Evolutionary conservation across 2,113 vertebrate genomes (phyloP).

Genomic region (Saccopteryx leptura): DNA sequence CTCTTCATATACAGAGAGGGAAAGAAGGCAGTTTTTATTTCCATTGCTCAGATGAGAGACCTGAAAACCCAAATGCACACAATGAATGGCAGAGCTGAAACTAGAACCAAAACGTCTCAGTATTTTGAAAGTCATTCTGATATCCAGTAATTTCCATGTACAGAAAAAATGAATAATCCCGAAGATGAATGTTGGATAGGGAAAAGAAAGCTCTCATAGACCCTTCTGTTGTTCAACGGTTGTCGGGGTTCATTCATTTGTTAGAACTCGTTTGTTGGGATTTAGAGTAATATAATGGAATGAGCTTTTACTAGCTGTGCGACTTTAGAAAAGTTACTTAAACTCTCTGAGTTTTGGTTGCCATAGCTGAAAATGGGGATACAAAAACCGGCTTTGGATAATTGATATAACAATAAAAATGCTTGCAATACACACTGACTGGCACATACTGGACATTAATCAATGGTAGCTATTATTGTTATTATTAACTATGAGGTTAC

Average conservation of each 20-base stretch:
- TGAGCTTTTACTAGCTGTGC: background rate
- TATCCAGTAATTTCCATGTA: background rate
- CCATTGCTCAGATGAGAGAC: background rate
- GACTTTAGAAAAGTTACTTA: slow-evolving; percentile 2
- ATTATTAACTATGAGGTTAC: background rate
- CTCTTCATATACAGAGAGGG: background rate
- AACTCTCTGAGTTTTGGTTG: slow-evolving; percentile 17
- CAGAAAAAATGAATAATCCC: background rate
- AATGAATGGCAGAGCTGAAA: background rate
- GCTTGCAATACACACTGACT: background rate
- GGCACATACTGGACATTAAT: background rate
- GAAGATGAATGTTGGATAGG: background rate
- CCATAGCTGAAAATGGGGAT: background rate
- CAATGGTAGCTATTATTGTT: background rate
- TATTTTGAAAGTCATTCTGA: background rate
- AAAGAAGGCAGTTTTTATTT: background rate
- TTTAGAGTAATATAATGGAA: background rate
- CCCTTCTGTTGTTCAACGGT: background rate
- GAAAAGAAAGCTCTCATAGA: background rate
- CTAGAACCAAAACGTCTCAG: background rate
- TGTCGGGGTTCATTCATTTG: background rate
- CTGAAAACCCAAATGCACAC: background rate
- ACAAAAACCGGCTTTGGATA: background rate
- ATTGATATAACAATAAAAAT: background rate
- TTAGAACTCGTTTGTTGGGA: background rate